These are phyloP conservation scores for Tetragonula carbonaria DNA, from an alignment of 2,888 invertebrate species.

Conservation along the genomic window DNA sequence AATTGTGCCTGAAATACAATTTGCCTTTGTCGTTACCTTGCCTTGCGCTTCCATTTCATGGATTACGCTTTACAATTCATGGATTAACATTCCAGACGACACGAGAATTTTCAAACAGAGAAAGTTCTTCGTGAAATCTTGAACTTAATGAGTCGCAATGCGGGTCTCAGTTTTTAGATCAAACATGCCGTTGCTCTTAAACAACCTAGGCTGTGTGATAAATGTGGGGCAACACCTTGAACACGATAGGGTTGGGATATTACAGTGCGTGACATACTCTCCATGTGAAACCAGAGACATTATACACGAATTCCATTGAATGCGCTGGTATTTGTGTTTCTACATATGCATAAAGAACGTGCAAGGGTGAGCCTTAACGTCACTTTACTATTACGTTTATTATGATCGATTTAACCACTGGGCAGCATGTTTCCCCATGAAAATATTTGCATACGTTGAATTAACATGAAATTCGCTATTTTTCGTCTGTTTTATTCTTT, in stretches of 20 bases:
- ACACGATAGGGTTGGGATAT: conserved; percentile 59
- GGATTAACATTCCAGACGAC: neutral
- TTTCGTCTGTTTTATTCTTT: neutral
- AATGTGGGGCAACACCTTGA: conserved; percentile 64
- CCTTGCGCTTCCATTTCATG: neutral
- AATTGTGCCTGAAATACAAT: conserved; percentile 83
- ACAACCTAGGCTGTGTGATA: conserved; percentile 24
- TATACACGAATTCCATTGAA: conserved; percentile 15
- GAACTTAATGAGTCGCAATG: conserved; percentile 58
- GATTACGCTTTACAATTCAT: neutral
- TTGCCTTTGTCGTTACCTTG: neutral
- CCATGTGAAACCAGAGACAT: conserved; percentile 27
- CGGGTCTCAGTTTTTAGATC: conserved; percentile 51
- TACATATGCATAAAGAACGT: conserved; percentile 43
- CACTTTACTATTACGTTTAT: conserved; percentile 27
- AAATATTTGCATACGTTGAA: neutral
- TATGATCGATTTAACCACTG: conserved; percentile 13
- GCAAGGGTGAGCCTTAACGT: conserved; percentile 51
- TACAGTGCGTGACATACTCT: conserved; percentile 52
- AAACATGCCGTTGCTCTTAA: conserved; percentile 26
- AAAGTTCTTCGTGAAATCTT: conserved; percentile 21
- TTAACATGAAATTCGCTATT: neutral
- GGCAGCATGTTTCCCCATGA: neutral
- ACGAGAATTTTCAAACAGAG: neutral
- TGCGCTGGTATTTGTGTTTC: neutral